A percentile compares a stretch with the other conserved stretches of the same genome.
phyloP scores from a whole-genome alignment of 2,888 invertebrate genomes.

The Beris morrisii region DNA sequence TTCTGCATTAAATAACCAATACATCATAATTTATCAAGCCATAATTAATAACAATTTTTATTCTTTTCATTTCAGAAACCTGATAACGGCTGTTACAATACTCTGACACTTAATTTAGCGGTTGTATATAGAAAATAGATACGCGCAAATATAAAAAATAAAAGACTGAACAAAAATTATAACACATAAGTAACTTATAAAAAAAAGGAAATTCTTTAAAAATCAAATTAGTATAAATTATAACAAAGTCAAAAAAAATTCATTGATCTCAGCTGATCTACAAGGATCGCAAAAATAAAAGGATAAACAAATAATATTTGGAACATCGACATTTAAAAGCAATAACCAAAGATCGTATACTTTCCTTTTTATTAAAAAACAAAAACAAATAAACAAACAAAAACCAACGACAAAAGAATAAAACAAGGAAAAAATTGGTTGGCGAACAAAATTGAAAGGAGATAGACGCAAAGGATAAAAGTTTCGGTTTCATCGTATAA shows the following conservation, averaged over 20 bases:
- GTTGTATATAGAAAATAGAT: conserved; percentile 22
- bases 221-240: conserved; percentile 20
- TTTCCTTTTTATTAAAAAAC: conserved; percentile 14
- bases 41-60: neutral
- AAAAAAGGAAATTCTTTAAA: conserved; percentile 3
- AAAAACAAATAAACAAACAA: conserved; percentile 2
- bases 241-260: conserved; percentile 4
- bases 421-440: neutral
- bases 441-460: neutral
- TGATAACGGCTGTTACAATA: conserved; percentile 35
- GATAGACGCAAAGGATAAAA: conserved; percentile 5
- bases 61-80: conserved; percentile 35
- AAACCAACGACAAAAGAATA: conserved; percentile 20
- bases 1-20: too few relatives aligned
- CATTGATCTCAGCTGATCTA: conserved; percentile 13
- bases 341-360: conserved; percentile 20
- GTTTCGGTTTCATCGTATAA: conserved; percentile 50
- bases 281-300: too few relatives aligned
- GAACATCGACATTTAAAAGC: neutral
- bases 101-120: conserved; percentile 12
- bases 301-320: too few relatives aligned
- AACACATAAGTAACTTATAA: neutral
- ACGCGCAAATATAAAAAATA: conserved; percentile 24
- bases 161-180: conserved; percentile 30
- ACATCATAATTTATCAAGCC: too few relatives aligned